phyloP scores from a whole-genome alignment of 2,888 invertebrate genomes.

The Platerodrilus igneus region DNA sequence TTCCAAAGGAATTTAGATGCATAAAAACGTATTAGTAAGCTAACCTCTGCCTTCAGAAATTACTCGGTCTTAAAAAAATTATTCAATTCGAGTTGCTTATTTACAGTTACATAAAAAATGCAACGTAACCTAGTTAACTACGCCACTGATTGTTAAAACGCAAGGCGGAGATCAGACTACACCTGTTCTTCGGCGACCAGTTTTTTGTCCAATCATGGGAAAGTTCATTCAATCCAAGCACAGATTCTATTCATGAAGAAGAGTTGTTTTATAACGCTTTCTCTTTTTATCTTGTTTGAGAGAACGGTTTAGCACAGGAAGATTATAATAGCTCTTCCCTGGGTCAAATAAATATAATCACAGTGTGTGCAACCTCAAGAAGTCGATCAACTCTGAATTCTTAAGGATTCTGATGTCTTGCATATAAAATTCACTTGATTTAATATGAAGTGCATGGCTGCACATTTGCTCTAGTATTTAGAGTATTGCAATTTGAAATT shows the following conservation, averaged over 20 bases:
- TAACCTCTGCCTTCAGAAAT: too few relatives aligned
- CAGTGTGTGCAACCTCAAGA: conserved; percentile 22
- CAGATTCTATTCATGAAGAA: conserved; percentile 30
- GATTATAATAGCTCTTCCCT: conserved; percentile 9
- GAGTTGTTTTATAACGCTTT: conserved; percentile 6
- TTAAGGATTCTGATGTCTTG: too few relatives aligned
- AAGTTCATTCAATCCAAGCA: conserved; percentile 38
- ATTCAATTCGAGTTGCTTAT: too few relatives aligned
- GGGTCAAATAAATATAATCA: conserved; percentile 17
- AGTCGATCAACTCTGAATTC: conserved; percentile 23
- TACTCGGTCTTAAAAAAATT: too few relatives aligned
- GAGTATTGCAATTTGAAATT: too few relatives aligned
- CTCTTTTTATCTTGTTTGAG: conserved; percentile 9
- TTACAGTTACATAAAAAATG: too few relatives aligned
- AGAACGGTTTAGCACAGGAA: conserved; percentile 19
- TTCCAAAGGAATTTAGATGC: neutral
- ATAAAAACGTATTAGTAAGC: neutral
- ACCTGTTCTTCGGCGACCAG: conserved; percentile 38
- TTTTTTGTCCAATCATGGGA: conserved; percentile 37
- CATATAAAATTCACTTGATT: too few relatives aligned
- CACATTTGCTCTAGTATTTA: too few relatives aligned
- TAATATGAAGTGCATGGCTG: too few relatives aligned
- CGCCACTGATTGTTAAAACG: conserved; percentile 28
- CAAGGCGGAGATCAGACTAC: conserved; percentile 36
- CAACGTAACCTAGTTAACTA: too few relatives aligned